Evolutionary conservation across 2,888 invertebrate genomes (phyloP), one percentile per base, ranked within the genome.

Genomic region (Mythimna ferrago): DNA sequence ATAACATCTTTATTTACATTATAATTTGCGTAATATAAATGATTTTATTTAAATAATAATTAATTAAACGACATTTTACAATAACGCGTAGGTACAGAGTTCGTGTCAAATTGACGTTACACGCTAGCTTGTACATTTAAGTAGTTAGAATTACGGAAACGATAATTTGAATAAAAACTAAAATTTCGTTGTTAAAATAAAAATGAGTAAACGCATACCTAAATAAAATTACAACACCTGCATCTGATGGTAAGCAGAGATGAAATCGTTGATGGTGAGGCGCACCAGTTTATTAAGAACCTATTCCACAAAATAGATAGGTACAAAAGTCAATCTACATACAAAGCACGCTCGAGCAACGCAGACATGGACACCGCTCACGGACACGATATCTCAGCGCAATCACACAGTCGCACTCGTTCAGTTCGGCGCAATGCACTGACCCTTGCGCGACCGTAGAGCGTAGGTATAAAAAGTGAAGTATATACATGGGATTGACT

Each of bases 1-100:
- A 83, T 89, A 92, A 92, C 90, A 83, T 90, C 81, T 93, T 93
- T 93, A 93, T 93, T 93, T 92, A 93, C 92, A 89, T 85, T 78
- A 86, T 81, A 85, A 85, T 82, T 78, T 81, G 73, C 78, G 66
- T 82, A 72, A 48, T 71, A 73, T 71, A 72, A 71, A 80, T 76
- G 71, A 79, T 80, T 44, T 83, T 76, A 71, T 76, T 83, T 63
- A 64, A 82, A 79, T 68, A 70, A 80, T 72, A 26, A 26, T 26
- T 26, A 26, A 80, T 72, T 81, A 76, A 72, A 83, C 44, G 75
- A 79, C 56, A 66, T 63, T 71, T 78, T 68, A 77, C 53, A 69
- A 69, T 57, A 32, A 82, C 79, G 62, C 74, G 56, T 41, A 38
- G 32, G 32, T 68, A 81, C 72, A 76, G 7, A 57, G 41, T 71